Base-by-base conservation (phyloP, 2,888 invertebrate species). In the Philhelius pedissequus region DNA sequence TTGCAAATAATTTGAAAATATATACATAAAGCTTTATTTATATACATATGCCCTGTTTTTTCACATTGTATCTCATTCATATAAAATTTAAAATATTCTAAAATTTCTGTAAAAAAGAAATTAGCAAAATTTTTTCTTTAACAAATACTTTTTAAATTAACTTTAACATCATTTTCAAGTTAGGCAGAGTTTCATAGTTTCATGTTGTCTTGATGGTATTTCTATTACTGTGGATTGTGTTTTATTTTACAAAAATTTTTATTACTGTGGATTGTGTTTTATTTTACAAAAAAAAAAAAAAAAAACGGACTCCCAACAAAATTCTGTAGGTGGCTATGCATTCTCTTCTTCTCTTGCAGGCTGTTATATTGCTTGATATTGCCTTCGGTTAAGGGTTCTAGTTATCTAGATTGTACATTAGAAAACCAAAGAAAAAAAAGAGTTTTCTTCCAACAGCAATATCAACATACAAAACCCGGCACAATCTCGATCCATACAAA, bases 341-440 rank as follows among this genome's bases (percentile, higher is more conserved):
- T 66, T 68, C 22, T 43, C n/a, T n/a, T 48, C 4, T 48, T 25
- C 25, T 45, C n/a, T 70, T 60, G 22, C 40, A 71, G 50, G 66
- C 68, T 70, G 73, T 38, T 76, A 11, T 76, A 11, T 56, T 62
- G 18, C 40, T 40, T 60, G 20, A 56, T 54, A 43, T 70, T 56
- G n/a, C 54, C 13, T 64, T 22, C 7, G n/a, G 70, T 56, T 48
- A 68, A 56, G 62, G 71, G 80, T 56, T 70, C 60, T 60, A 32
- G 58, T 75, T 84, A 84, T 86, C 84, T 73, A 52, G 62, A 70
- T 75, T 80, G 27, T 76, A 71, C 71, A 75, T 84, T 84, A 84
- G 75, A 71, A 78, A 70, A 75, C 40, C 68, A 60, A 60, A 60
- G 45, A 48, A 27, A 30, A 79, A 32, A 7, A 43, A 13, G 20